Conservation (phyloP, 2,888 invertebrate genomes). For the Drosophila kokeensis region DNA sequence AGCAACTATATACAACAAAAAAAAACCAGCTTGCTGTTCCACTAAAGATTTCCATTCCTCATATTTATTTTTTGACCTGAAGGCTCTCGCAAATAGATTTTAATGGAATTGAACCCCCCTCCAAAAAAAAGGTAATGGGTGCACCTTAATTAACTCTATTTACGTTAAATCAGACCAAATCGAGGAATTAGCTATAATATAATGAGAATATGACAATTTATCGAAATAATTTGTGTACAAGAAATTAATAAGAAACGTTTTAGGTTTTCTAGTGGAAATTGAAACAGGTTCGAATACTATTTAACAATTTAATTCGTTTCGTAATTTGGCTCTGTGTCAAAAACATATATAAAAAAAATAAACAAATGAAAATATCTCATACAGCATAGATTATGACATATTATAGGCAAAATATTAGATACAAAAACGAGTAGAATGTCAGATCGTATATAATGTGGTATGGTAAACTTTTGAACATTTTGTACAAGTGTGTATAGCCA, state of each 20-base stretch:
- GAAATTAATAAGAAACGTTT: slow-evolving; percentile 7
- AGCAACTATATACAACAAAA: slow-evolving; percentile 41
- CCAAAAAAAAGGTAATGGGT: not conserved
- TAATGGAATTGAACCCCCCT: not conserved
- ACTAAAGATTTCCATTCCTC: slow-evolving; percentile 2
- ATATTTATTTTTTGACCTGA: not conserved
- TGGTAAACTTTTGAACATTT: slow-evolving; percentile 21
- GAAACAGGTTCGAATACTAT: slow-evolving; percentile 84
- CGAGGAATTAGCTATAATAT: not conserved
- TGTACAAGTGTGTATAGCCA: slow-evolving; percentile 31
- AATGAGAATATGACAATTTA: not conserved
- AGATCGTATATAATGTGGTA: slow-evolving; percentile 23
- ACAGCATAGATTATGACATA: slow-evolving; percentile 28
- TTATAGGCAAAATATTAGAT: slow-evolving; percentile 47
- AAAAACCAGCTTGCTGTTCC: slow-evolving; percentile 62
- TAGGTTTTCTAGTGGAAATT: slow-evolving; percentile 77
- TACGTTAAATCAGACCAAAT: not conserved
- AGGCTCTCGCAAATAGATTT: not conserved
- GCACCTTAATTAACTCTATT: not conserved
- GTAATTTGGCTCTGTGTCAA: slow-evolving; percentile 12
- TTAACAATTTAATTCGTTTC: slow-evolving; percentile 35
- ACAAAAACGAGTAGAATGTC: slow-evolving; percentile 43
- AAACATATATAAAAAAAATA: not conserved
- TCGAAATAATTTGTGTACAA: slow-evolving; percentile 8
- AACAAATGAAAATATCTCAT: slow-evolving; percentile 15